A percentile compares a stretch with the other conserved stretches of the same genome.
These are phyloP conservation scores for Ennomos erosarius DNA, from an alignment of 2,888 invertebrate genomes.

Conservation along the genomic window DNA sequence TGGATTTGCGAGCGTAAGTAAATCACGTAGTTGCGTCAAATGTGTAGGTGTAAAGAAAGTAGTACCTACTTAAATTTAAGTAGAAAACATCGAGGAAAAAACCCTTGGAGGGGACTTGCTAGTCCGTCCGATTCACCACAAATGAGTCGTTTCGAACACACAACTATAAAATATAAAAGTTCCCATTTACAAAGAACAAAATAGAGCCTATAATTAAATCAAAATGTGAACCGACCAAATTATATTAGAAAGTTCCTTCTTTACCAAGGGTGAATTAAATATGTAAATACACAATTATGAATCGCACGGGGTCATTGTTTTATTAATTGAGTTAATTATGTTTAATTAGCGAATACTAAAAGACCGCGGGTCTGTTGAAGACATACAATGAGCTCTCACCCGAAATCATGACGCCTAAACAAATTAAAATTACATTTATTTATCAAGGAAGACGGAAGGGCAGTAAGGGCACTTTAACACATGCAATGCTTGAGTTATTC, in stretches of 20 bases:
- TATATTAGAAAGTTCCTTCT: background rate
- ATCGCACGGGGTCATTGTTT: conserved; percentile 11
- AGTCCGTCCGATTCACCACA: too few species aligned
- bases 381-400: conserved; percentile 20
- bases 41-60: background rate
- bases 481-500: too few species aligned
- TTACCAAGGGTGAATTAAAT: conserved; percentile 7
- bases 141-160: too few species aligned
- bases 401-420: conserved; percentile 16
- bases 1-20: conserved; percentile 23
- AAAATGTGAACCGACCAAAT: too few species aligned
- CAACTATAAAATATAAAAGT: too few species aligned
- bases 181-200: too few species aligned
- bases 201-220: too few species aligned
- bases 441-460: background rate
- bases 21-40: conserved; percentile 8
- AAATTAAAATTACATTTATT: conserved; percentile 14
- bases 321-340: conserved; percentile 15
- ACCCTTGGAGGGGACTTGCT: too few species aligned
- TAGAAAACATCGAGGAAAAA: too few species aligned
- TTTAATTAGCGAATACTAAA: conserved; percentile 21
- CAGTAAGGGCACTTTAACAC: background rate
- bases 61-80: too few species aligned
- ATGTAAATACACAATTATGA: background rate
- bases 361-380: conserved; percentile 12